phyloP scores from a whole-genome alignment of 2,888 invertebrate species.

The Germaria angustata region DNA sequence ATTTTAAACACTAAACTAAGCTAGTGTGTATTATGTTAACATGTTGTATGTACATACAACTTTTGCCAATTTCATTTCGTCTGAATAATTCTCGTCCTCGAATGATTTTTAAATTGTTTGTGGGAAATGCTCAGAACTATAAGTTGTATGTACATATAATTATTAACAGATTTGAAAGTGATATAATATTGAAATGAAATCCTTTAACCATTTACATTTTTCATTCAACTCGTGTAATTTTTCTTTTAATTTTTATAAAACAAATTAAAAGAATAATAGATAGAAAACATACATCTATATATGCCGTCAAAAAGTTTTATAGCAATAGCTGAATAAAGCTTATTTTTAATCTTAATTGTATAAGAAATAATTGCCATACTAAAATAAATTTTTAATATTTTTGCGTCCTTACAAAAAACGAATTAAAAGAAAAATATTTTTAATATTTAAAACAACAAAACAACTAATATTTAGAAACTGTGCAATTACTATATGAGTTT shows the following conservation, averaged over 20 bases:
- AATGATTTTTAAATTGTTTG: no score
- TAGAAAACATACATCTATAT: slow-evolving; percentile 34
- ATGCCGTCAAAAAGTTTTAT: slow-evolving; percentile 61
- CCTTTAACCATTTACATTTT: not conserved
- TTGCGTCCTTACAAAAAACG: slow-evolving; percentile 48
- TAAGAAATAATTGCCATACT: slow-evolving; percentile 15
- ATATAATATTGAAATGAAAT: not conserved
- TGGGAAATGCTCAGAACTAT: no score
- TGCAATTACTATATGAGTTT: not conserved
- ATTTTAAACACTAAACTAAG: not conserved
- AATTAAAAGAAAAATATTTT: slow-evolving; percentile 14
- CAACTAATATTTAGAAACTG: not conserved
- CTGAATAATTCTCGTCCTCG: no score
- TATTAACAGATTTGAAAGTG: not conserved
- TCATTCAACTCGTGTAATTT: not conserved
- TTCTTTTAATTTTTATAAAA: not conserved
- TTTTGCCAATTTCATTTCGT: not conserved
- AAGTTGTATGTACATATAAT: not conserved
- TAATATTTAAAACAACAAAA: slow-evolving; percentile 5
- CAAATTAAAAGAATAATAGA: not conserved
- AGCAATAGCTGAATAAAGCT: slow-evolving; percentile 39
- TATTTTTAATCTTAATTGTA: slow-evolving; percentile 49
- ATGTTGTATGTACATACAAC: not conserved
- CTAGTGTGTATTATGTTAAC: not conserved
- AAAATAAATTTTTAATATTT: slow-evolving; percentile 43